These are phyloP conservation scores for Drosophila albomicans DNA, from an alignment of 1,140 invertebrate species.

Conservation along the genomic window DNA sequence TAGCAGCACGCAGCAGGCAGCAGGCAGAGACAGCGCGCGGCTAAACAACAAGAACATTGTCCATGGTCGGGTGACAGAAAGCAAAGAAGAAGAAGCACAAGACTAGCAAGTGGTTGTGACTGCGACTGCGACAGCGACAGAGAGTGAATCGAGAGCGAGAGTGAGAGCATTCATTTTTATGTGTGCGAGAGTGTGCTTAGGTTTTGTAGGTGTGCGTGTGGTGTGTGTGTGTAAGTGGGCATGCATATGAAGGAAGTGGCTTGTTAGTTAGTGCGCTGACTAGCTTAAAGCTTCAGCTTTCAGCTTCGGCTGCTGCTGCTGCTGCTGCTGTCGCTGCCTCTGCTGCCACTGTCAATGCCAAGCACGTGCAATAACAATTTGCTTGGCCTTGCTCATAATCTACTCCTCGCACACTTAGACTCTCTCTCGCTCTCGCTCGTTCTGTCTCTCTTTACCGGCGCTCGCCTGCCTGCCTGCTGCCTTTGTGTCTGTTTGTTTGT, in stretches of 20 bases:
- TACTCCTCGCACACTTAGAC: constrained; percentile 6
- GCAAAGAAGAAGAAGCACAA: constrained; percentile 18
- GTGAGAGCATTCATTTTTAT: not conserved
- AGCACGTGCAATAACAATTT: constrained; percentile 64
- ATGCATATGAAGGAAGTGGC: constrained; percentile 31
- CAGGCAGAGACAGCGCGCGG: constrained; percentile 11
- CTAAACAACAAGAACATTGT: constrained; percentile 71
- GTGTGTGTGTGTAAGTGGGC: constrained; percentile 4
- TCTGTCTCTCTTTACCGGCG: constrained; percentile 19
- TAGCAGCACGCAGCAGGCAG: constrained; percentile 15
- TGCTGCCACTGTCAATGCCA: constrained; percentile 69
- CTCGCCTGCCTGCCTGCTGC: constrained; percentile 28
- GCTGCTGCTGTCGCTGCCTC: constrained; percentile 25
- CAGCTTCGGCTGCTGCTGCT: constrained; percentile 8
- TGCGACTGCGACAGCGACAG: constrained; percentile 3
- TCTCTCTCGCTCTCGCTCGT: not conserved
- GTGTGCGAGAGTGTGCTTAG: not conserved
- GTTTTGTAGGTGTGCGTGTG: not conserved
- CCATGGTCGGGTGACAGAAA: constrained; percentile 67
- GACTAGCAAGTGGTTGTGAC: constrained; percentile 41
- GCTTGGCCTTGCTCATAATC: constrained; percentile 7
- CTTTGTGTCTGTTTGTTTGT: constrained; percentile 58
- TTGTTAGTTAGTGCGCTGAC: constrained; percentile 18
- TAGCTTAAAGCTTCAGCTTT: constrained; percentile 28
- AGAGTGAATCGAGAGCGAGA: constrained; percentile 3